Evolutionary conservation across 2,797 vertebrate species (phyloP), one percentile per base, ranked within the genome.

Genomic region (Chanos chanos): DNA sequence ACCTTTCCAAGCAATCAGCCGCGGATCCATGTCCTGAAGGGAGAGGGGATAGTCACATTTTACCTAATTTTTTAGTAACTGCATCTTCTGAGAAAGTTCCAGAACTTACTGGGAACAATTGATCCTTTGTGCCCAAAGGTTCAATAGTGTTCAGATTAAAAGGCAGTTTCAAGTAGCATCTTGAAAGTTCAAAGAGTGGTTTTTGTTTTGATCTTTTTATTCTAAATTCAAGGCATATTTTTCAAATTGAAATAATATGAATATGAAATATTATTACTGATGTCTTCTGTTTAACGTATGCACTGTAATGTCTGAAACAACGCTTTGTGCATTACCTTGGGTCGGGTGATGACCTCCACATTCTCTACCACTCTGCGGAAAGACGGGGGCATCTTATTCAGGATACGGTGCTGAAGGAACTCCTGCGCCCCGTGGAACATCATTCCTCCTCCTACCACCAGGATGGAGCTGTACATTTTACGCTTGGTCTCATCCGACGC

Each of bases 321-420:
- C 7, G 12, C n/a, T 39, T 39, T 13, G 25, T 7, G n/a, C 25
- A 9, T 5, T 83, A 98, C 97, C 94, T 99, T 99, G 30, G 95
- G 96, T 49, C 94, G 89, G 44, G 94, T 98, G 79, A 98, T 93
- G 47, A 99, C 95, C 54, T 99, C 96, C 63, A 99, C 93, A 5
- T 94, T 99, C 84, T 99, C 95, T 36, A 98, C 93, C 3, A 98
- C 89, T 77, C 96, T 86, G 67, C 96, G 89, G 77, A 99, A 99
- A 3, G 96, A 99, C 0, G 97, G 97, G 1, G 97, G 96, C 97
- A 99, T 99, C 83, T 99, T 99, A 83, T 98, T 98, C 71, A 99
- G 93, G 78, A 99, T 95, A 75, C 96, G 91, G 71, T 99, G 95
- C 55, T 97, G 93, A 60, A 99, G 88, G 68, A 99, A 99, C 72